Evolutionary conservation across 2,113 vertebrate species (phyloP).

Genomic region (Sorex fumeus): DNA sequence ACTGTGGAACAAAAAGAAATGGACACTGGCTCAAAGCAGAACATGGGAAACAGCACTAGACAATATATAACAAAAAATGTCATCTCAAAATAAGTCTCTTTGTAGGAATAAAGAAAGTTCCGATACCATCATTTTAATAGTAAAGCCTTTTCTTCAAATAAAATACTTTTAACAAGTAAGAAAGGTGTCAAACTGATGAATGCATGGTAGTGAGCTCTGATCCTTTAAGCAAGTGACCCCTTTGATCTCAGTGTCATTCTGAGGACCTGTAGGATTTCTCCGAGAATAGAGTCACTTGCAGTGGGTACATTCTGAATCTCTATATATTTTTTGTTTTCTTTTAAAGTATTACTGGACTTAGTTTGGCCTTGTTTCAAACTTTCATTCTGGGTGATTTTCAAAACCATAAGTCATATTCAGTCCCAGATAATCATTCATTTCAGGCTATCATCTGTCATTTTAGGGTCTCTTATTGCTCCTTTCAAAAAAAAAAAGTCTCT

Average conservation of each 20-base stretch:
- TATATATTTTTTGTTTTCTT: background rate
- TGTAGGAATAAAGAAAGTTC: background rate
- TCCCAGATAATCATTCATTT: conserved; percentile 6
- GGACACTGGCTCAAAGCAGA: background rate
- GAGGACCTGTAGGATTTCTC: background rate
- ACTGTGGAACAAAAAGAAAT: background rate
- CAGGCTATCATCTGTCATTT: background rate
- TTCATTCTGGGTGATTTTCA: conserved; percentile 21
- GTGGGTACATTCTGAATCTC: background rate
- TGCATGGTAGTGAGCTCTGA: background rate
- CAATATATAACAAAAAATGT: background rate
- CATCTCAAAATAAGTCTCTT: background rate
- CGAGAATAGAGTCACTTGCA: background rate
- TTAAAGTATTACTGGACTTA: background rate
- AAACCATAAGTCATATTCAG: conserved; percentile 25
- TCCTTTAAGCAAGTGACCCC: background rate
- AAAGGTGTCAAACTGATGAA: background rate
- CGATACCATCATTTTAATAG: conserved; percentile 14
- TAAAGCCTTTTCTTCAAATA: conserved; percentile 40
- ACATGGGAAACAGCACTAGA: background rate
- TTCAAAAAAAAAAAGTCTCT: no score
- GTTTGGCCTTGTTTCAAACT: conserved; percentile 31
- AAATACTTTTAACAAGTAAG: background rate
- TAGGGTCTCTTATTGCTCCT: background rate
- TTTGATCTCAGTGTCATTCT: background rate